phyloP scores from a whole-genome alignment of 2,888 invertebrate species.

The Cephalotes varians region DNA sequence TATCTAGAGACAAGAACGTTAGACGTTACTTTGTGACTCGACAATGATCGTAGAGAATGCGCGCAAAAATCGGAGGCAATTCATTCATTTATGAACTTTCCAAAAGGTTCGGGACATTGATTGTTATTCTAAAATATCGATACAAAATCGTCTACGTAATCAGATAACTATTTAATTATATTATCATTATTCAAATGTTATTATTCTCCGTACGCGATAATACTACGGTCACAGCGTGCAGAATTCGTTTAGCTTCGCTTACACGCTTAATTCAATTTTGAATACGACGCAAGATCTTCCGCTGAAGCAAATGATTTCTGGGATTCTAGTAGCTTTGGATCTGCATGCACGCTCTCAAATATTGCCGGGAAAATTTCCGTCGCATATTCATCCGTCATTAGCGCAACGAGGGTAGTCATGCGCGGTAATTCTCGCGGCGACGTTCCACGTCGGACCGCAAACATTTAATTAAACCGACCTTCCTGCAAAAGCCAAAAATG shows the following conservation, averaged over 20 bases:
- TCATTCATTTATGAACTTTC: neutral
- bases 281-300: neutral
- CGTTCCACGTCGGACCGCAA: neutral
- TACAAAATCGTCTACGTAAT: neutral
- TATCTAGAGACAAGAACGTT: neutral
- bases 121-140: neutral
- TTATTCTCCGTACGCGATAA: neutral
- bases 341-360: neutral
- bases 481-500: constrained; percentile 28
- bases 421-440: constrained; percentile 19
- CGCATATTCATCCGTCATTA: constrained; percentile 23
- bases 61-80: neutral
- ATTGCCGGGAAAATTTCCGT: constrained; percentile 14
- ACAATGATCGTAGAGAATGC: neutral
- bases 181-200: neutral
- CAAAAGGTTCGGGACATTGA: neutral
- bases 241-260: neutral
- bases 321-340: neutral
- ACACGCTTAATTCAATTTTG: neutral
- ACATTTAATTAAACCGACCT: constrained; percentile 47
- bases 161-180: neutral
- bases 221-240: neutral
- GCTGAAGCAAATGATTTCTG: constrained; percentile 21
- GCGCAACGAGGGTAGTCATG: constrained; percentile 15
- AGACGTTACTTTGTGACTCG: neutral